These are phyloP conservation scores for Hirtodrosophila alboralis DNA, from an alignment of 2,888 invertebrate genomes.

Conservation along the genomic window DNA sequence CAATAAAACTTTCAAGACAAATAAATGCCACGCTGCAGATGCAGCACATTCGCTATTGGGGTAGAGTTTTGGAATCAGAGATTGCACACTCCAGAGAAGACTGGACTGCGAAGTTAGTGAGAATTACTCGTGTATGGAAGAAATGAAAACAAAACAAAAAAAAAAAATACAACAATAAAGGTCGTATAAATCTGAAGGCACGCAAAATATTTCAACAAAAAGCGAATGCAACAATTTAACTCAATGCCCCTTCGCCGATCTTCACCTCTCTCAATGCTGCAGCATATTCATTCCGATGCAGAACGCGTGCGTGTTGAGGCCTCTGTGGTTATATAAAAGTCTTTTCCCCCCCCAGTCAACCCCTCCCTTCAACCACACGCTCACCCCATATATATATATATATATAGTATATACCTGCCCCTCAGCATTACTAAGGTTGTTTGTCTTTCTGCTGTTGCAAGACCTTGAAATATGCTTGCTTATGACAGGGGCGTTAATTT, in stretches of 20 bases:
- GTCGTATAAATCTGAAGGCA: slow-evolving; percentile 68
- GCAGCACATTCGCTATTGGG: slow-evolving; percentile 46
- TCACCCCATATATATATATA: not conserved
- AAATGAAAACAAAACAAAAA: slow-evolving; percentile 2
- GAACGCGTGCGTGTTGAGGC: slow-evolving; percentile 58
- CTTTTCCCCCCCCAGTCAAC: not conserved
- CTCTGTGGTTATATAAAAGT: slow-evolving; percentile 47
- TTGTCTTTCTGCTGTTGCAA: slow-evolving; percentile 45
- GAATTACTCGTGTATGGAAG: slow-evolving; percentile 16
- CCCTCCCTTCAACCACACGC: not conserved
- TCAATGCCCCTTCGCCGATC: too few species aligned
- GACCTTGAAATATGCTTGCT: slow-evolving; percentile 68
- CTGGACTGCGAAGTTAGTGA: slow-evolving; percentile 8
- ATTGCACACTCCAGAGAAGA: slow-evolving; percentile 12
- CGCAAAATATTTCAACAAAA: slow-evolving; percentile 73
- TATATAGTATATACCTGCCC: too few species aligned
- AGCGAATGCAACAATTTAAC: slow-evolving; percentile 15
- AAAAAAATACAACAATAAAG: slow-evolving; percentile 25
- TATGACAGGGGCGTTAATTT: slow-evolving; percentile 79
- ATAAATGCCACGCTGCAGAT: slow-evolving; percentile 73
- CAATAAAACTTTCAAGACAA: slow-evolving; percentile 83
- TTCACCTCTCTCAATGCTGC: slow-evolving; percentile 16
- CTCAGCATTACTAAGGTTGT: slow-evolving; percentile 32
- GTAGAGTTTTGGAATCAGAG: slow-evolving; percentile 6
- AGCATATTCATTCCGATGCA: slow-evolving; percentile 36